Base-by-base conservation (phyloP, 2,113 vertebrate species). In the Felis chaus region DNA sequence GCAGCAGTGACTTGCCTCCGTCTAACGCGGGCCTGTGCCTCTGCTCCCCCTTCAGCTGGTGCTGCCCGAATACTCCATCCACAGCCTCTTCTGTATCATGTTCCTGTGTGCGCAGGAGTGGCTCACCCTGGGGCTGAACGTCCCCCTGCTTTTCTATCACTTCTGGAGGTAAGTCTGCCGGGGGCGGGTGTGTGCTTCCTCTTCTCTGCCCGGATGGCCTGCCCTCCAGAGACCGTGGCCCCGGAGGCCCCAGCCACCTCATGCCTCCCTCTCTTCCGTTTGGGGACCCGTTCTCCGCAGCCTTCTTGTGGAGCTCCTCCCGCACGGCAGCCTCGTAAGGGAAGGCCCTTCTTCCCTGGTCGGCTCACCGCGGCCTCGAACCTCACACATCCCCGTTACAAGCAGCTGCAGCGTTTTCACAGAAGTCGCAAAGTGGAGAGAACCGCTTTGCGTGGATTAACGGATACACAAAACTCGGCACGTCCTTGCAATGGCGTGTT, bases 41-140 rank as follows among this genome's bases (percentile, higher is more conserved):
- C 82, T 89, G 69, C 53, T 97, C 93, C 89, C 88, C 91, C 98
- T 98, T 63, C 74, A 99, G 99, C 98, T 99, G 99, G 99, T 99
- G 98, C 98, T 99, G 90, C 99, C 99, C 0, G 99, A 99, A 87
- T 99, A 99, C 96, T 99, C 99, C 92, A 99, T 99, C 98, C 99
- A 99, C 97, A 99, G 99, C 91, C 99, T 99, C 94, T 99, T 99
- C 99, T 99, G 99, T 97, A 99, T 99, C 97, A 99, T 99, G 99
- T 99, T 99, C 98, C 98, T 99, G 94, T 99, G 99, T 14, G 99
- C 99, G 18, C 99, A 99, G 68, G 99, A 99, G 98, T 99, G 99
- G 99, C 99, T 99, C 86, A 99, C 99, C 0, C 99, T 99, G 95
- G 99, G 99, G 2, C 99, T 99, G 94, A 99, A 99, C 50, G 98